A percentile compares a stretch with the other conserved stretches of the same genome.
Evolutionary conservation across 2,797 vertebrate genomes (phyloP).

Genomic region (Pogonophryne albipinna): DNA sequence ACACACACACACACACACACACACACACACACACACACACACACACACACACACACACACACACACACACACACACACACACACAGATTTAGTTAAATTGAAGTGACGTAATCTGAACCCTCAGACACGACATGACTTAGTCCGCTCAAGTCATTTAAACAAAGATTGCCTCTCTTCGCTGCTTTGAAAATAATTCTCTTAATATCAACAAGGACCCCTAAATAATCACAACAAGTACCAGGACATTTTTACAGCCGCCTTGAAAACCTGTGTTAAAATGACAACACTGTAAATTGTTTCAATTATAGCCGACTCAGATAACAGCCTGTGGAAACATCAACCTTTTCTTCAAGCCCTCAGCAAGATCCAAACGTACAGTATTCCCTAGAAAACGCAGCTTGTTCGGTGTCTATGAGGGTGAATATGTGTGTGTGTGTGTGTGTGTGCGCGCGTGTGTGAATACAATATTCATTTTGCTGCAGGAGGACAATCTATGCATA

Average conservation of each 20-base stretch:
- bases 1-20: neutral
- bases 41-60: neutral
- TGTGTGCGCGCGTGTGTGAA: slow-evolving; percentile 82
- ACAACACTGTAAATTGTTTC: slow-evolving; percentile 80
- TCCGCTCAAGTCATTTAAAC: slow-evolving; percentile 57
- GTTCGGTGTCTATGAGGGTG: slow-evolving; percentile 75
- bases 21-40: neutral
- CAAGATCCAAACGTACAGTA: slow-evolving; percentile 78
- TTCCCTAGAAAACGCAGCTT: slow-evolving; percentile 80
- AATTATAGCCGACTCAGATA: slow-evolving; percentile 79
- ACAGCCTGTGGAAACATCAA: slow-evolving; percentile 78
- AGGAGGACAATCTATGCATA: slow-evolving; percentile 99
- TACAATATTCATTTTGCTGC: slow-evolving; percentile 99
- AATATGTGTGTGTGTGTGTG: slow-evolving; percentile 73
- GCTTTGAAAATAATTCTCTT: slow-evolving; percentile 60
- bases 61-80: neutral
- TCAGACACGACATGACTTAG: slow-evolving; percentile 59
- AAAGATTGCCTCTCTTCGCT: slow-evolving; percentile 51
- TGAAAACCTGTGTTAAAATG: slow-evolving; percentile 71
- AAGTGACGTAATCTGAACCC: slow-evolving; percentile 62
- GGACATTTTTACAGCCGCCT: slow-evolving; percentile 67
- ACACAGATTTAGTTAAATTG: slow-evolving; percentile 50
- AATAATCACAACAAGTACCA: slow-evolving; percentile 72
- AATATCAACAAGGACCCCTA: slow-evolving; percentile 63
- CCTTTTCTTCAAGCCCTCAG: slow-evolving; percentile 77